phyloP scores from a whole-genome alignment of 2,797 vertebrate species.

The Podargus strigoides region DNA sequence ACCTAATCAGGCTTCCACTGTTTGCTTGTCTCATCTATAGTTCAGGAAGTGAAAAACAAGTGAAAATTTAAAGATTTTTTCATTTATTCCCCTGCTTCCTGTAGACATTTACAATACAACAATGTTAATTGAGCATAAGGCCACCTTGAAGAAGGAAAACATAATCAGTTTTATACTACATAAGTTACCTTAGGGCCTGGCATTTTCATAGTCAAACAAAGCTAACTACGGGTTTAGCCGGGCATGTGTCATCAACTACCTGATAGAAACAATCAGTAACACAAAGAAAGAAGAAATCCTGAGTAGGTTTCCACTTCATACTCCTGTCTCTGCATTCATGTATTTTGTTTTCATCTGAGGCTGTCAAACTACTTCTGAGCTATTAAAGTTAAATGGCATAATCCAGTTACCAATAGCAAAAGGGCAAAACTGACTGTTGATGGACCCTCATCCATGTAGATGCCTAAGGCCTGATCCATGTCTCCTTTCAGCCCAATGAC shows the following conservation, averaged over 20 bases:
- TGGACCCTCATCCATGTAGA: neutral
- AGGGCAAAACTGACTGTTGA: neutral
- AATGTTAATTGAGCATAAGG: neutral
- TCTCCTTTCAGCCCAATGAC: neutral
- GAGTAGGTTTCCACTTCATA: neutral
- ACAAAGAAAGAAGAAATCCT: neutral
- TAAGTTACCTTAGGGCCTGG: neutral
- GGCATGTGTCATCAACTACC: neutral
- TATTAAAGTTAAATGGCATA: neutral
- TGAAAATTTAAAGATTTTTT: neutral
- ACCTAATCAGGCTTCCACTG: neutral
- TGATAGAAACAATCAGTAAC: neutral
- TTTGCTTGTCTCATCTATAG: neutral
- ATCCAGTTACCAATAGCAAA: neutral
- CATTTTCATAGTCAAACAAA: neutral
- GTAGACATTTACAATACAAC: neutral
- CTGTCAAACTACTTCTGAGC: neutral
- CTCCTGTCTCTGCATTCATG: neutral
- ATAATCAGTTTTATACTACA: neutral
- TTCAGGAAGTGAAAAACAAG: neutral
- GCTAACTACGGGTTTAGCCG: neutral
- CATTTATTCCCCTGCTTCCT: neutral
- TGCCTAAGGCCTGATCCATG: neutral
- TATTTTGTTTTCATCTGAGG: neutral
- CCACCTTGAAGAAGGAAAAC: neutral